Conservation (phyloP, 2,888 invertebrate species). For the Leptogaster cylindrica region DNA sequence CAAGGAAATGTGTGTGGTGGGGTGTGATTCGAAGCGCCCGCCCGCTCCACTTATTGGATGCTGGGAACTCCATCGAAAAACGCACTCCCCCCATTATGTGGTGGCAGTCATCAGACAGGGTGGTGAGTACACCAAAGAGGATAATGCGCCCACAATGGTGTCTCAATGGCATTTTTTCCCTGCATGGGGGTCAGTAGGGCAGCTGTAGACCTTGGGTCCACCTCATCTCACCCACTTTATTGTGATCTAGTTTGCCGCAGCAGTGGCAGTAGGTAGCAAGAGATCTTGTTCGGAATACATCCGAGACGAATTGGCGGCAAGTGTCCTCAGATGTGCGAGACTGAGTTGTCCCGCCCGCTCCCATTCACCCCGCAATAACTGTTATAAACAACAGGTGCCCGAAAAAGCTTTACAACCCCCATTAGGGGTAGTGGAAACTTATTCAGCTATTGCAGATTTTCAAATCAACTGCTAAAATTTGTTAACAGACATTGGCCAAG, state of each 20-base stretch:
- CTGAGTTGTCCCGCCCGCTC: background rate
- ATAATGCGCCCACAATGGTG: too few relatives aligned
- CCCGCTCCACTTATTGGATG: too few relatives aligned
- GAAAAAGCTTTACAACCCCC: background rate
- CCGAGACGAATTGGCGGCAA: slow-evolving; percentile 5
- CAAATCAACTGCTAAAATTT: background rate
- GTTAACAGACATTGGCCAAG: slow-evolving; percentile 3
- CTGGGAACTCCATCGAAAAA: too few relatives aligned
- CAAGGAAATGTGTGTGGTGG: background rate
- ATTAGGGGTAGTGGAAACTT: slow-evolving; percentile 8
- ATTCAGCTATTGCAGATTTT: slow-evolving; percentile 27
- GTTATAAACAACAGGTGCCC: slow-evolving; percentile 20
- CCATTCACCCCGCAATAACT: background rate
- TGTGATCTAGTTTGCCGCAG: too few relatives aligned
- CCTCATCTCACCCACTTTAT: too few relatives aligned
- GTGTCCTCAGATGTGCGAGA: background rate
- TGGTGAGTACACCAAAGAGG: too few relatives aligned
- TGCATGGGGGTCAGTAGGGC: background rate
- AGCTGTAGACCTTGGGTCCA: background rate
- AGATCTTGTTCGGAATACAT: background rate
- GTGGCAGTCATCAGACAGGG: too few relatives aligned
- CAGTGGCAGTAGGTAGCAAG: too few relatives aligned
- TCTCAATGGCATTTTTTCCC: too few relatives aligned
- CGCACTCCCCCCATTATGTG: too few relatives aligned
- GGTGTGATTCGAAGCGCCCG: background rate